phyloP scores from a whole-genome alignment of 2,888 invertebrate species.

The Stramonita haemastoma region DNA sequence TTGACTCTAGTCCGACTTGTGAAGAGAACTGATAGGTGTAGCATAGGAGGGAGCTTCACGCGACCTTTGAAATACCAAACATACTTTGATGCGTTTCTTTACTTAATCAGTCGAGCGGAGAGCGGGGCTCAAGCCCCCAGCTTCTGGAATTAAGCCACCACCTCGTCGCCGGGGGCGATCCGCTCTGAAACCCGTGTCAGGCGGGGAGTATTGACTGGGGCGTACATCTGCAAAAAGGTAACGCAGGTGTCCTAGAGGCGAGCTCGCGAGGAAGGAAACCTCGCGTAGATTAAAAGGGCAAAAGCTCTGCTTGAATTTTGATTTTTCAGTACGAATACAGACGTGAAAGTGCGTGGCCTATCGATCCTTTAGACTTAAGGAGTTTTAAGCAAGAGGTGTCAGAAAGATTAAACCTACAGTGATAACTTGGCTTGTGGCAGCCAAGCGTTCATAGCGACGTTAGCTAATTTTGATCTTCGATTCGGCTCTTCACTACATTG shows the following conservation, averaged over 20 bases:
- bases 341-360: not conserved
- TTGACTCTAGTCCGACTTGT: constrained; percentile 1
- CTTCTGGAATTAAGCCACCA: not conserved
- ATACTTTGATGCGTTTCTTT: not conserved
- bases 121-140: not conserved
- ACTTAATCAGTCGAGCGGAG: not conserved
- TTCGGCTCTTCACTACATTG: not conserved
- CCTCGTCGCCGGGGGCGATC: not conserved
- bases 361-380: not conserved
- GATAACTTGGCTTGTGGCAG: not conserved
- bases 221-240: not conserved
- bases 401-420: not conserved
- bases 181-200: not conserved
- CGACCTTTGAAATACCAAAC: not conserved
- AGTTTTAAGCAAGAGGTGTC: not conserved
- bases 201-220: not conserved
- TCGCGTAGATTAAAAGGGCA: not conserved
- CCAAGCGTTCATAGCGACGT: not conserved
- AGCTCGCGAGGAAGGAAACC: not conserved
- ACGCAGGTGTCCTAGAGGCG: not conserved
- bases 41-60: not conserved
- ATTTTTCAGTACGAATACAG: not conserved
- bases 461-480: not conserved
- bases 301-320: not conserved
- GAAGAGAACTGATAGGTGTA: not conserved